Base-by-base conservation (phyloP, 2,888 invertebrate genomes). In the Leucophenga montana region DNA sequence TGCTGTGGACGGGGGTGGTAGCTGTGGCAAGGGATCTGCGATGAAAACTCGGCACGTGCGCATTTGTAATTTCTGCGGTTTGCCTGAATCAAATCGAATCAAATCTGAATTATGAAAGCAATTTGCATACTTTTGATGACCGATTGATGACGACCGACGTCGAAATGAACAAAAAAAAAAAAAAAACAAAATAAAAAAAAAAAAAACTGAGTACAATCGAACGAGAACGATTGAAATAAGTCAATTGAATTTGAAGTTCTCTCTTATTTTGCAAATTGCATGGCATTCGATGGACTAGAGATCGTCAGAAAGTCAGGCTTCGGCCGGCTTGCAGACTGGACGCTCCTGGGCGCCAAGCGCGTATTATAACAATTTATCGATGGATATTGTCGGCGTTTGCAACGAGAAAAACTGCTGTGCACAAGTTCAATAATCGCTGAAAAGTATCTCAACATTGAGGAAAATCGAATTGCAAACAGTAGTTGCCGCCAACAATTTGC, bases 341-440 rank as follows among this genome's bases (percentile, higher is more conserved):
- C 20, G 56, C 56, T 66, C 67, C 48, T 56, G 73, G 78, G 78
- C 78, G 78, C 78, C 78, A 74, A 71, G 66, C 66, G 70, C 71
- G 71, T 74, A 74, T 78, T 78, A 78, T 75, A 73, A 75, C 77
- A 76, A 78, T 76, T 76, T 76, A 76, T 67, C 75, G 74, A 62
- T 48, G 16, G 33, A n/a, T 13, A 9, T 53, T 22, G 22, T 53
- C 20, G 59, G 31, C 50, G 13, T 13, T 50, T n/a, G 16, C 1
- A 39, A 1, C 39, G 56, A 27, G 54, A 13, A 54, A 54, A 54
- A 54, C n/a, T 11, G 20, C 54, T 20, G 9, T 18, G 54, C 9
- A 39, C 39, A 39, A 8, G 1, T 11, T 11, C 39, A 39, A 39
- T 39, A 39, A 39, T 39, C 39, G 39, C 11, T 39, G 33, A 33